These are phyloP conservation scores for Zosterops borbonicus DNA, from an alignment of 2,113 vertebrate genomes.

Conservation along the genomic window DNA sequence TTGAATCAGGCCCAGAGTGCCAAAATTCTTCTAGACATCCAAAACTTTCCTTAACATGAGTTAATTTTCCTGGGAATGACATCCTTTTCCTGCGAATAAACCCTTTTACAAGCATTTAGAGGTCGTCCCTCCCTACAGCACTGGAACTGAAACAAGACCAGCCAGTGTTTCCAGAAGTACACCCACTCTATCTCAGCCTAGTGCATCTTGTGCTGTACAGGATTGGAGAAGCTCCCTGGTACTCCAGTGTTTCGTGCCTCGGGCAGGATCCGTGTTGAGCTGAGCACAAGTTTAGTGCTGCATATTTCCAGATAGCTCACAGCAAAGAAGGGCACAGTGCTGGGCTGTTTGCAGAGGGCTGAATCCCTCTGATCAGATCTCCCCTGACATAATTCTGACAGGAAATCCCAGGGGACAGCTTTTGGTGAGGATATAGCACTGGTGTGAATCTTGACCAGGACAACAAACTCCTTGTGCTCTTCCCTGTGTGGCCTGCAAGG, in stretches of 20 bases:
- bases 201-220: neutral
- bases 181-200: neutral
- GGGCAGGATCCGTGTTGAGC: neutral
- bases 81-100: constrained; percentile 8
- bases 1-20: neutral
- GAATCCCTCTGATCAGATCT: neutral
- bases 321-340: neutral
- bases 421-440: neutral
- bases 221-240: neutral
- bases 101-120: constrained; percentile 12
- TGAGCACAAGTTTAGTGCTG: neutral
- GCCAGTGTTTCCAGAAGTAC: constrained; percentile 20
- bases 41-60: neutral
- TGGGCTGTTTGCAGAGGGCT: neutral
- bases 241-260: rapidly evolving
- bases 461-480: neutral
- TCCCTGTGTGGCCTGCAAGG: neutral
- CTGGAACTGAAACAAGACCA: constrained; percentile 9
- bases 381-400: neutral
- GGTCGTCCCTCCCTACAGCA: neutral
- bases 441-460: neutral
- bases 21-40: neutral
- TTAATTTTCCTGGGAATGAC: constrained; percentile 2
- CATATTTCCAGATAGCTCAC: neutral
- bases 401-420: neutral